Evolutionary conservation across 2,797 vertebrate species (phyloP).

Genomic region (Pyrocephalus nanus): DNA sequence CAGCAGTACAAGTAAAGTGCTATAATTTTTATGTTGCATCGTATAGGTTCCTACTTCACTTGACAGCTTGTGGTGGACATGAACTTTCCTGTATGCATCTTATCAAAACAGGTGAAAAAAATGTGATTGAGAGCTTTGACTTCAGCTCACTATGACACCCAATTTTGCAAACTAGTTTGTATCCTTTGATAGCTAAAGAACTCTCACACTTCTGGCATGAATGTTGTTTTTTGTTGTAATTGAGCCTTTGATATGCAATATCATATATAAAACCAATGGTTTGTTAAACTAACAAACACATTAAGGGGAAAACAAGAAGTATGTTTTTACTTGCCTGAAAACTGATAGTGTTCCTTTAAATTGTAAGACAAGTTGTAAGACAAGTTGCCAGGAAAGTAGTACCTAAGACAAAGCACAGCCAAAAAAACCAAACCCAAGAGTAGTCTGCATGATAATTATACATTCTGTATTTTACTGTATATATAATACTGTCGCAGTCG

Average conservation of each 20-base stretch:
- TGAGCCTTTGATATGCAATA: not conserved
- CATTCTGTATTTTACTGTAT: not conserved
- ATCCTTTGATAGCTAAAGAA: not conserved
- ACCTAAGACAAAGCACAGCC: not conserved
- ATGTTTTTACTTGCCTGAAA: not conserved
- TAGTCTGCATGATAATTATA: not conserved
- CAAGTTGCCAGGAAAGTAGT: not conserved
- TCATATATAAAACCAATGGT: not conserved
- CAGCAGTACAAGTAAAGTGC: not conserved
- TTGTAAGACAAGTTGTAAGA: not conserved
- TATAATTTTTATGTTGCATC: not conserved
- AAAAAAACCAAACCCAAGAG: not conserved
- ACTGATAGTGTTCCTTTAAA: not conserved
- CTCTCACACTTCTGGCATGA: not conserved
- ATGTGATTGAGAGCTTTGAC: not conserved
- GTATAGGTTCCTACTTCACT: not conserved
- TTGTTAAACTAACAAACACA: not conserved
- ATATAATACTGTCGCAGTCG: not conserved
- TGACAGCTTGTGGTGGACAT: not conserved
- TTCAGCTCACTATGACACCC: not conserved
- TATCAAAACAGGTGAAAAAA: not conserved
- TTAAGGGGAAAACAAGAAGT: not conserved
- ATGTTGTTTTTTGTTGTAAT: not conserved
- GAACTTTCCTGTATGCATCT: not conserved
- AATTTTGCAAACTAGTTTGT: not conserved